Base-by-base conservation (phyloP, 2,797 vertebrate genomes). In the Acomys russatus region DNA sequence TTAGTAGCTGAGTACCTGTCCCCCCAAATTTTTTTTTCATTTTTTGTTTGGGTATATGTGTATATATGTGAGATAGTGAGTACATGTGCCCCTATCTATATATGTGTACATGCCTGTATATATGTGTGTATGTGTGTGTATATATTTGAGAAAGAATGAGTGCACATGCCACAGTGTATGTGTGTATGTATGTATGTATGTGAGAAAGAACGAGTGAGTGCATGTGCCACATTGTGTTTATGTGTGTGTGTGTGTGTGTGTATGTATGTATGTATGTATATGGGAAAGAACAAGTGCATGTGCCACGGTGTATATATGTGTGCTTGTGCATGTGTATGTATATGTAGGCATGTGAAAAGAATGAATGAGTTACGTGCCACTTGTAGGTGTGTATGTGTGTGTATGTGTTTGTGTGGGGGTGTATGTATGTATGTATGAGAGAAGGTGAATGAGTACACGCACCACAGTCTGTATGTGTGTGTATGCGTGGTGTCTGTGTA, bases 1-100 rank as follows among this genome's bases (percentile, higher is more conserved):
- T n/a, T 35, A 6, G 54, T 15, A 44, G 3, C 11, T 51, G 74
- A 33, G 74, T 9, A 9, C 0, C 0, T 12, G 8, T 51, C 14
- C 3, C 0, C 3, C 38, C 6, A 4, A 15, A 59, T 17, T 1
- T 70, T 86, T 54, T 86, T 44, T 44, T 84, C 30, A 64, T 35
- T 68, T 33, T 85, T 7, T 33, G 2, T 51, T 28, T 44, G 33
- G 35, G 35, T 83, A 1, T 63, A 6, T 82, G 54, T 7, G 5
- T 59, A 3, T 35, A 14, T 59, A 9, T 44, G 59, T 63, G 35
- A 35, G 33, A 61, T 22, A 56, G 30, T 56, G 77, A 56, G 54
- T 61, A 4, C 22, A 2, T 2, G 56, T 80, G 54, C 54, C 33
- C 8, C 2, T 74, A 23, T 20, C 2, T 74, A 23, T 20, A 35